Evolutionary conservation across 2,888 invertebrate species (phyloP).

Genomic region (Exephanes ischioxanthus): DNA sequence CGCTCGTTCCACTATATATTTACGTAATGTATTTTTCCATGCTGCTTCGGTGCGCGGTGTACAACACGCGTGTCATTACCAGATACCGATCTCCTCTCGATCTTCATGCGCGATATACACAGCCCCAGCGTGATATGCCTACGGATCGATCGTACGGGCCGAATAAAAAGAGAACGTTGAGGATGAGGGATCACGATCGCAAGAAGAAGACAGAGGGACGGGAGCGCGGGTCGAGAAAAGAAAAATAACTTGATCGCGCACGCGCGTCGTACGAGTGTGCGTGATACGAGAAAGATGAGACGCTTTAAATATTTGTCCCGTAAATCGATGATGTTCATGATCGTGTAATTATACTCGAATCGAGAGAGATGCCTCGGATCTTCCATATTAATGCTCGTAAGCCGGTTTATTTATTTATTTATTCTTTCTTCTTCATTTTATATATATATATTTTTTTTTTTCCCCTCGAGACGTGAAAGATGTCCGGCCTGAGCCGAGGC

Average conservation of each 20-base stretch:
- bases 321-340: constrained; percentile 68
- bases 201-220: background rate
- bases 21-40: constrained; percentile 54
- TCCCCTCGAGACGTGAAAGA: constrained; percentile 41
- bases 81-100: constrained; percentile 59
- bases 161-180: constrained; percentile 14
- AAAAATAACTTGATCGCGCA: constrained; percentile 27
- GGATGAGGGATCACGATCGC: constrained; percentile 21
- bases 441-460: background rate
- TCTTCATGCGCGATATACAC: constrained; percentile 45
- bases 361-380: constrained; percentile 48
- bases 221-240: constrained; percentile 21
- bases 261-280: background rate
- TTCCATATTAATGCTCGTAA: constrained; percentile 65
- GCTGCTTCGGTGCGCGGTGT: background rate
- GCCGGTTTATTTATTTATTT: constrained; percentile 66
- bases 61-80: constrained; percentile 57
- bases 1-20: constrained; percentile 56
- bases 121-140: constrained; percentile 33
- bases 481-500: constrained; percentile 19
- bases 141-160: constrained; percentile 28
- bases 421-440: constrained; percentile 17
- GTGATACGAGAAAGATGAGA: constrained; percentile 61
- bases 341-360: constrained; percentile 70
- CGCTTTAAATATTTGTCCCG: constrained; percentile 69